phyloP scores from a whole-genome alignment of 2,888 invertebrate genomes.

The Lepetodrilus schrolli region DNA sequence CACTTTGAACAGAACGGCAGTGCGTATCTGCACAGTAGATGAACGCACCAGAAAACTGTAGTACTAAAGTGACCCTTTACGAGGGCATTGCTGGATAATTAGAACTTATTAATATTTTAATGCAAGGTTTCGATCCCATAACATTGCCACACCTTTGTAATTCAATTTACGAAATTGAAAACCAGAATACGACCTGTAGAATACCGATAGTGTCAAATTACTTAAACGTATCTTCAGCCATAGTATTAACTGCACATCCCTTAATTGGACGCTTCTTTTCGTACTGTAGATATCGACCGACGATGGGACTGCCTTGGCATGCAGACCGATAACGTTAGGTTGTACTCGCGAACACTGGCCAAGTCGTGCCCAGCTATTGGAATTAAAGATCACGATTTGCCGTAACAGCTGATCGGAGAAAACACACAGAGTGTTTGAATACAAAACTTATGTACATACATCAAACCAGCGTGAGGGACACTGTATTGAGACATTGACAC shows the following conservation, averaged over 20 bases:
- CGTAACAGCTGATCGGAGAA: slow-evolving; percentile 7
- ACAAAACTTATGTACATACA: background rate
- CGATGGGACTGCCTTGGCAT: background rate
- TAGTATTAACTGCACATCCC: slow-evolving; percentile 21
- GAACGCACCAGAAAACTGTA: too few relatives aligned
- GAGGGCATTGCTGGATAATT: too few relatives aligned
- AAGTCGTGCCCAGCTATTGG: background rate
- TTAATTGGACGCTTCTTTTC: background rate
- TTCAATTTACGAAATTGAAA: slow-evolving; percentile 26
- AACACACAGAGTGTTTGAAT: background rate
- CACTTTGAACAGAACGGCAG: too few relatives aligned
- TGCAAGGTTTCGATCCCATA: background rate
- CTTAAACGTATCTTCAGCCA: background rate
- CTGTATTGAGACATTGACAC: background rate
- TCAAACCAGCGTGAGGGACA: background rate
- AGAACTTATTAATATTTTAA: too few relatives aligned
- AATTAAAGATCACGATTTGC: slow-evolving; percentile 15
- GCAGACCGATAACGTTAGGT: background rate
- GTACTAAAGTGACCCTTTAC: too few relatives aligned
- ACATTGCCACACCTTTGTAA: background rate
- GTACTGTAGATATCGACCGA: slow-evolving; percentile 4
- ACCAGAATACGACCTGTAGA: background rate
- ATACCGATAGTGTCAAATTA: background rate
- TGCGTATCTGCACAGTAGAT: too few relatives aligned
- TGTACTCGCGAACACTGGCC: background rate